Evolutionary conservation across 2,888 invertebrate species (phyloP), one percentile per base, ranked within the genome.

Genomic region (Cheiracanthium punctorium): DNA sequence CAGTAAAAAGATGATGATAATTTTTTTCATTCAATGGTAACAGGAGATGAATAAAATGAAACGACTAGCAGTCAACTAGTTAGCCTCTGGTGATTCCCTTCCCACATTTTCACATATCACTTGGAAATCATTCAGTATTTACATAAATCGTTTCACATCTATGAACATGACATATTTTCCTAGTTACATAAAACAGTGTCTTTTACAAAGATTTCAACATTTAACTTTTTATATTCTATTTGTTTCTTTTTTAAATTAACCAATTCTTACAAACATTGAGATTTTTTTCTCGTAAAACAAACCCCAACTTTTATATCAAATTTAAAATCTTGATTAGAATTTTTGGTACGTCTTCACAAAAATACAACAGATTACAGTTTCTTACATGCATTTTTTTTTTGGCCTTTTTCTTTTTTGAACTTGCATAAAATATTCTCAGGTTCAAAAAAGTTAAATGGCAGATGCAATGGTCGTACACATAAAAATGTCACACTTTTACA

Each of bases 81-180:
- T 33, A 74, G 41, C n/a, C 32, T 58, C 32, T 17, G 29, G 67
- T 12, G n/a, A 48, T 24, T 43, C 17, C 8, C 24, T 67, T 67
- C 8, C 58, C n/a, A 58, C 12, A 71, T 24, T 43, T n/a, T n/a
- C 14, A 2, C n/a, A 29, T 67, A 29, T 41, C 30, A 10, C 29
- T 65, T 74, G 37, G 10, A 71, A 65, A 71, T 71, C 71, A 76
- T 82, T 82, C 76, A 70, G 48, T 82, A 82, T 82, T 82, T 82
- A 82, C 82, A 82, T 64, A 82, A 82, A 82, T 76, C 58, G 5
- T 7, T 67, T 1, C 30, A 67, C 67, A 33, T 20, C 33, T 69
- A 10, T 69, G 4, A 30, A 69, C 43, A 58, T 58, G 58, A 58
- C 58, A 12, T 17, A 24, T 48, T 58, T 24, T 24, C 5, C 58